Evolutionary conservation across 2,888 invertebrate genomes (phyloP).

Genomic region (Temnothorax unifasciatus): DNA sequence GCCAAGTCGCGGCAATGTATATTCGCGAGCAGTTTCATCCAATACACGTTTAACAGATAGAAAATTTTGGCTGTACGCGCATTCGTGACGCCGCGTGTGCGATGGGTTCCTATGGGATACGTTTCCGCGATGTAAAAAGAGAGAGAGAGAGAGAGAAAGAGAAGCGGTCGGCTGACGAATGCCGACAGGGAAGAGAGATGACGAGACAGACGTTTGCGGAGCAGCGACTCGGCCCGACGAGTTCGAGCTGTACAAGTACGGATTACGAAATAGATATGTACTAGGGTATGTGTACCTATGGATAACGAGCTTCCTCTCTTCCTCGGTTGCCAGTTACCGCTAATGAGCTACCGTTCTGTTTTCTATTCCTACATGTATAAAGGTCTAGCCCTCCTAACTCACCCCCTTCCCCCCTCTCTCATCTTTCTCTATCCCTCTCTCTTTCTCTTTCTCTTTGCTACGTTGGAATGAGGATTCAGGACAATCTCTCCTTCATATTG

Average conservation of each 20-base stretch:
- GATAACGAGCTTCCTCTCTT: constrained; percentile 84
- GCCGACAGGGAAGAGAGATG: constrained; percentile 46
- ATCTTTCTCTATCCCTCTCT: too few species aligned
- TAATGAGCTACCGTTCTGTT: constrained; percentile 84
- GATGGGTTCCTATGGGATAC: not conserved
- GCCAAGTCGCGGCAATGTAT: not conserved
- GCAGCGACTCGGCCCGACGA: constrained; percentile 24
- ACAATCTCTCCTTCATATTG: constrained; percentile 76
- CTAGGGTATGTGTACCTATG: constrained; percentile 81
- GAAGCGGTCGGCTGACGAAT: constrained; percentile 21
- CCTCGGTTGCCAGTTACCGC: constrained; percentile 83
- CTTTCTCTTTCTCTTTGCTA: not conserved
- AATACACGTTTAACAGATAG: constrained; percentile 22
- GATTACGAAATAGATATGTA: constrained; percentile 75
- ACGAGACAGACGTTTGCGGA: constrained; percentile 34
- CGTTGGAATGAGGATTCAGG: constrained; percentile 66
- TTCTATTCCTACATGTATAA: constrained; percentile 75
- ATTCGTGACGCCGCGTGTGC: not conserved
- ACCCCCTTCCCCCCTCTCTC: too few species aligned
- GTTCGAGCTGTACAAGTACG: constrained; percentile 56
- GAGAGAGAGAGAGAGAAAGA: not conserved
- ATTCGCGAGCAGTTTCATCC: constrained; percentile 18
- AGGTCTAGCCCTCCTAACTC: constrained; percentile 54
- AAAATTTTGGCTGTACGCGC: constrained; percentile 12
- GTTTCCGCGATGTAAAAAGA: not conserved